Evolutionary conservation across 1,140 invertebrate genomes (phyloP).

Genomic region (Metopolophium dirhodum): DNA sequence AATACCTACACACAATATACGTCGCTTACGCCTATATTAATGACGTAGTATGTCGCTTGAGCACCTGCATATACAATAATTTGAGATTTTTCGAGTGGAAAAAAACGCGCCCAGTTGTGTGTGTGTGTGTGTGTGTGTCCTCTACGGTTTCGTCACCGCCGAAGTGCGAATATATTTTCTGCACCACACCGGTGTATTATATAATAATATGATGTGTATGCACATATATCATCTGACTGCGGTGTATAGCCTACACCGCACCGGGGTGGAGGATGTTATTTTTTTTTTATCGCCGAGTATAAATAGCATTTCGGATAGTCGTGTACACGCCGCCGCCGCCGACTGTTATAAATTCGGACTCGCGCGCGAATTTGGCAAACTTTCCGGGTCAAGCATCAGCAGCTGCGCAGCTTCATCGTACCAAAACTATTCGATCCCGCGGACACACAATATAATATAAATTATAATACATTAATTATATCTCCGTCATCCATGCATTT

Average conservation of each 20-base stretch:
- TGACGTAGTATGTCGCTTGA: background rate
- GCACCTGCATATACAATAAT: background rate
- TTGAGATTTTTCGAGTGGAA: background rate
- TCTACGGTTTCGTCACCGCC: background rate
- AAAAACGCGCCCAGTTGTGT: background rate
- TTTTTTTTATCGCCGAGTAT: conserved; percentile 19
- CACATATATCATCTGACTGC: background rate
- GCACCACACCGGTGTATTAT: background rate
- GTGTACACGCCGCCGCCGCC: background rate
- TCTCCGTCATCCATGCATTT: no score
- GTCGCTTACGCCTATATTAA: background rate
- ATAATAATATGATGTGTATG: background rate
- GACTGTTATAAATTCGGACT: conserved; percentile 37
- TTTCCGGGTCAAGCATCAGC: conserved; percentile 40
- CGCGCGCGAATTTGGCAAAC: conserved; percentile 50
- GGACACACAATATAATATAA: background rate
- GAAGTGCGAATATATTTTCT: background rate
- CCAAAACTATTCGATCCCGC: background rate
- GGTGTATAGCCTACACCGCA: background rate
- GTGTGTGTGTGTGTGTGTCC: background rate
- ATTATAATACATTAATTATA: no score
- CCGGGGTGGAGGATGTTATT: background rate
- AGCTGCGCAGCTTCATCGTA: background rate
- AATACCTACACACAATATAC: no score
- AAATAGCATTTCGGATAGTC: conserved; percentile 32